Base-by-base conservation (phyloP, 37 sponge, comb jelly and placozoan species). In the Cladorhizidae sp. region DNA sequence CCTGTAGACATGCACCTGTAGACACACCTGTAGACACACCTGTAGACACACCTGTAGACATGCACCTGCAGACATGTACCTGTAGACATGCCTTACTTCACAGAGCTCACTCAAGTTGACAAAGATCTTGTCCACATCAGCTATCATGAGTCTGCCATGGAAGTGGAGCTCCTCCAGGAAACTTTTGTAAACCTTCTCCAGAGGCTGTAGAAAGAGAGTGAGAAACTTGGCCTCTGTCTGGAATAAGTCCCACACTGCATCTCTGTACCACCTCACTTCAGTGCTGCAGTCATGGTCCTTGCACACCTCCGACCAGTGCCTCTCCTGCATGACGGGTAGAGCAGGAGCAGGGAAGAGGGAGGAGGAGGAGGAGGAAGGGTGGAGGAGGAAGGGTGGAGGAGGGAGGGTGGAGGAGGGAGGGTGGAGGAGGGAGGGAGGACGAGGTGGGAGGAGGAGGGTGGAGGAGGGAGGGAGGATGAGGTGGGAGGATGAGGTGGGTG, bases 171-270 rank as follows among this genome's bases (percentile, higher is more conserved):
- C 86, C 32, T 81, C 88, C 50, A 81, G 68, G 21, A 87, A 81
- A 5, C 64, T 61, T 42, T 76, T 81, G 82, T 81, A 87, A 11
- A 87, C 88, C 59, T 67, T 67, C 17, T 86, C 80, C 32, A 86
- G 64, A 33, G 87, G 87, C 36, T 86, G 69, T 21, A 86, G 75
- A n/a, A 73, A 68, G 1, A 25, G 72, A 17, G 68, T 67, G 2
- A 79, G 58, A 58, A 79, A 86, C 43, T 80, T 86, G 15, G 42
- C 22, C 68, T 86, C 87, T 17, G n/a, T 40, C 58, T 86, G 87
- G 54, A 86, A 86, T 22, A 86, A 36, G 21, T 86, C 87, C 87
- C 87, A 86, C 17, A 86, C 87, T 20, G 80, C 80, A 64, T 79
- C 75, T 15, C 75, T 64, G 31, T 86, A 80, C 72, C 67, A 59